These are phyloP conservation scores for Ataeniobius toweri DNA, from an alignment of 2,797 vertebrate genomes.

Conservation along the genomic window DNA sequence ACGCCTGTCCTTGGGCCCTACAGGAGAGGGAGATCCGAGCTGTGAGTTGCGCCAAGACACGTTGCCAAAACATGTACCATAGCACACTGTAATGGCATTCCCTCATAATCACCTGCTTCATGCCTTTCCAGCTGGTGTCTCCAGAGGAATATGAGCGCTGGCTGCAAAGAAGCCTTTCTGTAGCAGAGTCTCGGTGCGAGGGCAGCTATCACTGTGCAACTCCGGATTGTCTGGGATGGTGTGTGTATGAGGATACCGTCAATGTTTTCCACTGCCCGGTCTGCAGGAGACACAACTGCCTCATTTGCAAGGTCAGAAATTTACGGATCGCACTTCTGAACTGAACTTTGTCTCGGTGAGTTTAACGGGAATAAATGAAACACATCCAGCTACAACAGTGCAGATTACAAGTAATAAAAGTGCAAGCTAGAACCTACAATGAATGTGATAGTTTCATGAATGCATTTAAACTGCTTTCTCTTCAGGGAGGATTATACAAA, in stretches of 20 bases:
- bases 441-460: neutral
- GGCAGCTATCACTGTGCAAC: slow-evolving; percentile 89
- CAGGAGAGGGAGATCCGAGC: slow-evolving; percentile 89
- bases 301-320: slow-evolving; percentile 85
- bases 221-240: slow-evolving; percentile 87
- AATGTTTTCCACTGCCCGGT: slow-evolving; percentile 88
- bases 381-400: too few species aligned
- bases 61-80: neutral
- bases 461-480: neutral
- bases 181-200: slow-evolving; percentile 87
- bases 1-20: slow-evolving; percentile 83
- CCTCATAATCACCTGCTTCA: neutral
- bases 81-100: neutral
- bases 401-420: neutral
- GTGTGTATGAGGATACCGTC: slow-evolving; percentile 86
- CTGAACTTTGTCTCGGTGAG: too few species aligned
- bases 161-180: slow-evolving; percentile 84
- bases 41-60: slow-evolving; percentile 71
- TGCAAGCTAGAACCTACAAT: neutral
- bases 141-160: slow-evolving; percentile 85
- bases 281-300: slow-evolving; percentile 86
- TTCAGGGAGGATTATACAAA: too few species aligned
- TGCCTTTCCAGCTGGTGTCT: slow-evolving; percentile 79
- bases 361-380: too few species aligned
- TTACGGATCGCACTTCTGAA: neutral